These are phyloP conservation scores for Stratiomys singularior DNA, from an alignment of 2,888 invertebrate species.

Conservation along the genomic window DNA sequence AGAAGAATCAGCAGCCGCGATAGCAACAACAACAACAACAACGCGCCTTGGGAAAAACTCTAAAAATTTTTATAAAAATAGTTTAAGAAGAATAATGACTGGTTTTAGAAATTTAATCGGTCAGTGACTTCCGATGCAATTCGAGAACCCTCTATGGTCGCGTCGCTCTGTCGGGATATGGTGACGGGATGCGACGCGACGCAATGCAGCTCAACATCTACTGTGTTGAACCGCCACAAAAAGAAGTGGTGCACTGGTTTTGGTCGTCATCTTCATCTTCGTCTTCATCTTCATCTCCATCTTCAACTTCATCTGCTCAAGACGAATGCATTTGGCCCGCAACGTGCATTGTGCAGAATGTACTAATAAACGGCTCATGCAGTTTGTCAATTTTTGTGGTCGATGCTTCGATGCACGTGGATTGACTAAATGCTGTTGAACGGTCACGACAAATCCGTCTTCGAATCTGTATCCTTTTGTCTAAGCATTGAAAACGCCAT, in stretches of 20 bases:
- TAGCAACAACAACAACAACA: conserved; percentile 4
- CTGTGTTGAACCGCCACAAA: conserved; percentile 32
- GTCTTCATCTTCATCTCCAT: no score
- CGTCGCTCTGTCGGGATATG: conserved; percentile 5
- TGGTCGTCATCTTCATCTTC: background rate
- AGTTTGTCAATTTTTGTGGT: conserved; percentile 43
- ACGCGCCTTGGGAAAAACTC: conserved; percentile 40
- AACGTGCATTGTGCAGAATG: background rate
- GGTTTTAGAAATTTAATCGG: conserved; percentile 49
- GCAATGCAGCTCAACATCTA: conserved; percentile 30
- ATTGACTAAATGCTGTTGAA: background rate
- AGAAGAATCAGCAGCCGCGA: background rate
- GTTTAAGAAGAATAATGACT: conserved; percentile 49
- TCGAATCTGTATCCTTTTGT: no score
- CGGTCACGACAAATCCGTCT: background rate
- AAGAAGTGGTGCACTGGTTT: conserved; percentile 37
- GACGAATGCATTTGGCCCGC: conserved; percentile 22
- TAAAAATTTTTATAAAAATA: conserved; percentile 47
- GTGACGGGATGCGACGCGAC: conserved; percentile 5
- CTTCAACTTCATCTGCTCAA: background rate
- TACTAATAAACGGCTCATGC: conserved; percentile 38
- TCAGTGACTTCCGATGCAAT: conserved; percentile 47
- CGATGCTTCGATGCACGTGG: background rate
- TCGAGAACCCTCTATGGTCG: conserved; percentile 43
- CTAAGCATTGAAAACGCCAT: no score